Evolutionary conservation across 2,113 vertebrate species (phyloP).

Genomic region (Onychostoma macrolepis): DNA sequence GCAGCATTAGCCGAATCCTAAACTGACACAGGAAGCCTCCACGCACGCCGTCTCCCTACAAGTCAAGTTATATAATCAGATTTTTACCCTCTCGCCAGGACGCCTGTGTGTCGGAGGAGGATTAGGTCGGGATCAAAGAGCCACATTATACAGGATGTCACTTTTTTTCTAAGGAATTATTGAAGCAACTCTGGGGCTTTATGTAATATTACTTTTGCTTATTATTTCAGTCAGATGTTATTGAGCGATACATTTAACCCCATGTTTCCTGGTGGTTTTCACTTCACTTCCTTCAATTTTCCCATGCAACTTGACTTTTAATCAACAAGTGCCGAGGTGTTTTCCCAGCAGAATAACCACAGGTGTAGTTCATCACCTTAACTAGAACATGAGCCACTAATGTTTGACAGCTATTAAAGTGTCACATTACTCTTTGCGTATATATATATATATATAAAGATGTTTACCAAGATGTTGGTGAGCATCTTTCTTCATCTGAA

Average conservation of each 20-base stretch:
- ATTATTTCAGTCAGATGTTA: not conserved
- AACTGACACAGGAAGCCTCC: conserved; percentile 49
- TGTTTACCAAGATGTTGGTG: no score
- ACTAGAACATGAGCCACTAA: not conserved
- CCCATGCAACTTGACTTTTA: not conserved
- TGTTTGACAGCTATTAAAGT: not conserved
- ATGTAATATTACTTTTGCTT: conserved; percentile 22
- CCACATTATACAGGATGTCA: conserved; percentile 30
- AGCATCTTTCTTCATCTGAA: no score
- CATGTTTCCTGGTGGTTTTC: not conserved
- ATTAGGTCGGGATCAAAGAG: conserved; percentile 37
- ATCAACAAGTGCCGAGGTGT: not conserved
- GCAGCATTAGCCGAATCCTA: conserved; percentile 53
- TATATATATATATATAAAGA: no score
- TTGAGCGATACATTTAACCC: not conserved
- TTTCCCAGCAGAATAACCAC: not conserved
- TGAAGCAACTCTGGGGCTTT: not conserved
- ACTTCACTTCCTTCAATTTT: not conserved
- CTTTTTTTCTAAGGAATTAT: conserved; percentile 19
- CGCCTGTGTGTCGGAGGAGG: conserved; percentile 25
- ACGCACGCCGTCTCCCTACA: conserved; percentile 10
- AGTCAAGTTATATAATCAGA: conserved; percentile 45
- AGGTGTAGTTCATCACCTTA: not conserved
- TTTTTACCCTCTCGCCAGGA: conserved; percentile 17
- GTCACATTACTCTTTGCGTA: not conserved